Evolutionary conservation across 2,113 vertebrate species (phyloP).

Genomic region (Sander lucioperca): DNA sequence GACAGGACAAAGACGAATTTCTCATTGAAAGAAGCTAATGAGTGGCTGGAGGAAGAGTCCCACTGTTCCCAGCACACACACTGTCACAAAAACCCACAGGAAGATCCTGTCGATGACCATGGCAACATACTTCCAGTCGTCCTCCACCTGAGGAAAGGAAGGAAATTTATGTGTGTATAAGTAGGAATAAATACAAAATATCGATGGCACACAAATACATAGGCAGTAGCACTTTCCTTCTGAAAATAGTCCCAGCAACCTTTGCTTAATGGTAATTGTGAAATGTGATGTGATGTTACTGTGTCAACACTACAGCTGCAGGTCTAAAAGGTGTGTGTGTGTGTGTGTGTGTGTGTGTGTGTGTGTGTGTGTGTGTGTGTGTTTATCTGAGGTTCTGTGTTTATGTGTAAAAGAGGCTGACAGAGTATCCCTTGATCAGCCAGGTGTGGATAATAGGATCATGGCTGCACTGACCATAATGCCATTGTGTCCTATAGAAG

Average conservation of each 20-base stretch:
- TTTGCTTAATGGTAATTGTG: constrained; percentile 29
- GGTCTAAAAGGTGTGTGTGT: neutral
- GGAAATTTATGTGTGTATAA: constrained; percentile 8
- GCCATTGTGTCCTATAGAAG: constrained; percentile 52
- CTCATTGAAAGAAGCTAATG: constrained; percentile 79
- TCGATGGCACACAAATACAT: neutral
- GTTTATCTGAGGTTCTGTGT: neutral
- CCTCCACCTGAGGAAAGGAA: constrained; percentile 87
- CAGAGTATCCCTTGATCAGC: constrained; percentile 26
- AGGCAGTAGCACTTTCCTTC: neutral
- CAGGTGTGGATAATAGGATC: constrained; percentile 74
- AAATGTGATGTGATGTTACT: constrained; percentile 27
- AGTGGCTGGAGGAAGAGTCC: constrained; percentile 92
- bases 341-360: constrained; percentile 17
- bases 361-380: constrained; percentile 16
- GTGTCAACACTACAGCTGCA: neutral
- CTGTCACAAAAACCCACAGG: constrained; percentile 92
- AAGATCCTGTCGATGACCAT: constrained; percentile 98
- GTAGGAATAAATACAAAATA: constrained; percentile 4
- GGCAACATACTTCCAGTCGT: constrained; percentile 95
- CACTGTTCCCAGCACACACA: constrained; percentile 92
- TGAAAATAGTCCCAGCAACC: neutral
- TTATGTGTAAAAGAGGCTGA: neutral
- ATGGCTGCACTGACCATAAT: constrained; percentile 56
- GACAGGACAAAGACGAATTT: neutral